phyloP scores from a whole-genome alignment of 2,113 vertebrate species.

The Stegastes partitus region DNA sequence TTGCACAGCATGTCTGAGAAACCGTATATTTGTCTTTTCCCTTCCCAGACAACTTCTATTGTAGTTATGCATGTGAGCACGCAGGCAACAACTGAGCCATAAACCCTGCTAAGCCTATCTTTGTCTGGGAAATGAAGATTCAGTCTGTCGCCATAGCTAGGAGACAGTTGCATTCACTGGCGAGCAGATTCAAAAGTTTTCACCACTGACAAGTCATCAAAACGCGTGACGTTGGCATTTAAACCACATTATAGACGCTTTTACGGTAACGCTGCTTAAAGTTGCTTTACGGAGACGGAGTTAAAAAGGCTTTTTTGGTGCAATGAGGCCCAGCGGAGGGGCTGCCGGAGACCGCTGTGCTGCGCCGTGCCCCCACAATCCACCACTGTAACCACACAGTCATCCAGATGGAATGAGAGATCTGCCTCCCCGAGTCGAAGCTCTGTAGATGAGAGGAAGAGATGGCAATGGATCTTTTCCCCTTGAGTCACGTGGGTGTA shows the following conservation, averaged over 20 bases:
- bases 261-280: constrained; percentile 14
- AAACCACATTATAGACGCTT: background rate
- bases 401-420: constrained; percentile 83
- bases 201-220: constrained; percentile 3
- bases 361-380: constrained; percentile 34
- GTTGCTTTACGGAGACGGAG: constrained; percentile 21
- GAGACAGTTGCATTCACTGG: constrained; percentile 47
- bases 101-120: constrained; percentile 46
- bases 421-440: constrained; percentile 48
- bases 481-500: constrained; percentile 46
- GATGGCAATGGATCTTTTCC: constrained; percentile 76
- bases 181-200: constrained; percentile 23
- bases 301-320: constrained; percentile 8
- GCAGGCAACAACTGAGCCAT: constrained; percentile 31
- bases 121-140: constrained; percentile 54
- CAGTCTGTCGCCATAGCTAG: constrained; percentile 25
- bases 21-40: constrained; percentile 8
- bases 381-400: constrained; percentile 53
- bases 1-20: background rate
- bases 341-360: constrained; percentile 12
- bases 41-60: constrained; percentile 20
- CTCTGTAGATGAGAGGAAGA: constrained; percentile 78
- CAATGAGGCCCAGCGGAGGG: constrained; percentile 24
- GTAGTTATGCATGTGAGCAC: constrained; percentile 35
- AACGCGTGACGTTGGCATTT: background rate